Conservation (phyloP, 2,888 invertebrate genomes). For the Athripsodes cinereus region DNA sequence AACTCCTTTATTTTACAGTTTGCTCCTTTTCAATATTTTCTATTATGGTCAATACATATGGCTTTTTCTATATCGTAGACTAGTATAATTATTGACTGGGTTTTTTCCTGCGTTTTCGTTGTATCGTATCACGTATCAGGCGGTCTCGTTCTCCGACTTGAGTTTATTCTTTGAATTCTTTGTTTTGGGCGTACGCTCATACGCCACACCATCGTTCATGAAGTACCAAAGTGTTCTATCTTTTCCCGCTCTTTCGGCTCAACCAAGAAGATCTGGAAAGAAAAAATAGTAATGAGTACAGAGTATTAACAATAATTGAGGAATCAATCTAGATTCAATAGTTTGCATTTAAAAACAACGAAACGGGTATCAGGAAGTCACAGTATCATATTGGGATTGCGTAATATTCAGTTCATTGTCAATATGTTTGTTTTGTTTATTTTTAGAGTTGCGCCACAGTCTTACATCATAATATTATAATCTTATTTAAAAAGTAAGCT, state of each 20-base stretch:
- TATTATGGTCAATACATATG: neutral
- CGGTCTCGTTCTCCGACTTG: conserved; percentile 14
- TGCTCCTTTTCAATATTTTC: neutral
- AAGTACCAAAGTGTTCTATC: conserved; percentile 1
- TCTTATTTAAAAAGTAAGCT: too few species aligned
- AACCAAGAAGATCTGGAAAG: neutral
- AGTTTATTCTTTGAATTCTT: conserved; percentile 10
- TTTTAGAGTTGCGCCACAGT: too few species aligned
- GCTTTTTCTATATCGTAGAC: neutral
- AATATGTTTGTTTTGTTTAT: too few species aligned
- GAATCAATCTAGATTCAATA: too few species aligned
- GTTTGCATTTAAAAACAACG: too few species aligned
- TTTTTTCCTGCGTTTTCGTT: neutral
- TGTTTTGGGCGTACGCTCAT: conserved; percentile 10
- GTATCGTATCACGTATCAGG: conserved; percentile 4
- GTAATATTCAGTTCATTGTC: too few species aligned
- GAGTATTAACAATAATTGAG: too few species aligned
- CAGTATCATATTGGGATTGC: too few species aligned
- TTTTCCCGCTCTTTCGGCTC: neutral
- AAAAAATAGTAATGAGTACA: neutral
- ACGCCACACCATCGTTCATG: conserved; percentile 14
- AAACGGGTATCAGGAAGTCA: too few species aligned
- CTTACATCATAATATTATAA: too few species aligned
- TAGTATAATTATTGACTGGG: neutral
- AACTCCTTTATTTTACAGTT: neutral